Conservation (phyloP, 2,113 vertebrate genomes). For the Sinosuthora webbiana region DNA sequence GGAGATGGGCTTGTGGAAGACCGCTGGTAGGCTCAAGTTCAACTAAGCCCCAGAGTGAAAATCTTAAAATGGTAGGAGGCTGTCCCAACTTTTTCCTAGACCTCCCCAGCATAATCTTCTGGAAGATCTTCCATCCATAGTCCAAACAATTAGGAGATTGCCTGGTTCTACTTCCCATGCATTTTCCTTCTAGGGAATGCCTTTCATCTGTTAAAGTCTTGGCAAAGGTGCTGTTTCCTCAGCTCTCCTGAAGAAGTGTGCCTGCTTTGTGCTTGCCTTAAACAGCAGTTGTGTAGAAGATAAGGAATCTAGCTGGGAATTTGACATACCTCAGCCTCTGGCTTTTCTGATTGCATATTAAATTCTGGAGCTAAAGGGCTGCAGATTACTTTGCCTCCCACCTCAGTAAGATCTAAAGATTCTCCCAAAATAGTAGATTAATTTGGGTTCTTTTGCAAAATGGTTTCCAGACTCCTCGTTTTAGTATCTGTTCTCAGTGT, state of each 20-base stretch:
- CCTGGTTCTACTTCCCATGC: background rate
- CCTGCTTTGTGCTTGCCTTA: background rate
- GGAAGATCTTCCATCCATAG: background rate
- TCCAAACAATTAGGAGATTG: background rate
- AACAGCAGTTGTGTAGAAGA: background rate
- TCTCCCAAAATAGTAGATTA: background rate
- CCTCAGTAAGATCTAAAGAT: background rate
- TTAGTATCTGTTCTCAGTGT: background rate
- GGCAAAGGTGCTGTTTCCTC: background rate
- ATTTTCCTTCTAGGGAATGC: background rate
- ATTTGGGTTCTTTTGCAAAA: background rate
- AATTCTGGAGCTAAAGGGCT: background rate
- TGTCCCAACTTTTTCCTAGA: background rate
- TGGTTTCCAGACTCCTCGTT: background rate
- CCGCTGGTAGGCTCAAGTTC: background rate
- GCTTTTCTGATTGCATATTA: background rate
- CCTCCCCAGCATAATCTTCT: background rate
- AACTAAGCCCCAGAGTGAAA: background rate
- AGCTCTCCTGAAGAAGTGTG: background rate
- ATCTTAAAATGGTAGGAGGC: background rate
- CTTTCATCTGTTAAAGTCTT: slow-evolving; percentile 3
- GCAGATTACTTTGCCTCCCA: background rate
- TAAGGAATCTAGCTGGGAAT: background rate
- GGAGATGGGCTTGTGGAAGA: background rate
- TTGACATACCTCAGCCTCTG: background rate